phyloP scores from a whole-genome alignment of 2,113 vertebrate genomes.

The Poecilia latipinna region DNA sequence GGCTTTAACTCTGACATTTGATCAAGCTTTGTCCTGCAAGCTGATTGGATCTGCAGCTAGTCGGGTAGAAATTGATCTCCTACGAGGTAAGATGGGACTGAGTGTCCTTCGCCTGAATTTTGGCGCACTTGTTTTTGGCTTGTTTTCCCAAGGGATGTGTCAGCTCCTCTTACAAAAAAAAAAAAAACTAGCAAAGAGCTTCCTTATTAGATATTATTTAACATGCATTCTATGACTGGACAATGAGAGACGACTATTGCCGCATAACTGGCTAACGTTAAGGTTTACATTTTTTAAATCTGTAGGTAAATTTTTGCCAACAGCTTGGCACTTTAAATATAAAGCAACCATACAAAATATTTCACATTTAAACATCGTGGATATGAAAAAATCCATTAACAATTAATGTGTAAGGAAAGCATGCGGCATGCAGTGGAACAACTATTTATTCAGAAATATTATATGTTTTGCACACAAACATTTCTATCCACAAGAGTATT shows the following conservation, averaged over 20 bases:
- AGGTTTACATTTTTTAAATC: neutral
- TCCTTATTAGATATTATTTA: too few species aligned
- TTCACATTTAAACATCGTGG: neutral
- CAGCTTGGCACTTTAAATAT: neutral
- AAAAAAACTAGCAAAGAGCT: neutral
- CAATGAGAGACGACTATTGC: neutral
- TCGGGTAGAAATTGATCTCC: constrained; percentile 64
- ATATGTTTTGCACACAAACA: too few species aligned
- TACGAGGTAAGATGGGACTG: constrained; percentile 51
- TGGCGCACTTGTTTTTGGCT: constrained; percentile 14
- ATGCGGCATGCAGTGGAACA: too few species aligned
- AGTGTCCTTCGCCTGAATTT: constrained; percentile 5
- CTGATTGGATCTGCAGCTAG: constrained; percentile 55
- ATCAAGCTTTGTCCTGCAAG: constrained; percentile 28
- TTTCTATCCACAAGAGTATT: too few species aligned
- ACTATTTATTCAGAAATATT: too few species aligned
- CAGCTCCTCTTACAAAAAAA: constrained; percentile 7
- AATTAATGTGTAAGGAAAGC: too few species aligned
- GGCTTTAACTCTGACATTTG: constrained; percentile 43
- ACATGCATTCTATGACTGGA: too few species aligned
- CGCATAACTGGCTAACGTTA: neutral
- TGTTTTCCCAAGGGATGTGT: constrained; percentile 13
- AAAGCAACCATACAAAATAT: neutral
- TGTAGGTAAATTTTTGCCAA: neutral
- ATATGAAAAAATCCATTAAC: too few species aligned